Evolutionary conservation across 2,888 invertebrate species (phyloP).

Genomic region (Portevinia maculata): DNA sequence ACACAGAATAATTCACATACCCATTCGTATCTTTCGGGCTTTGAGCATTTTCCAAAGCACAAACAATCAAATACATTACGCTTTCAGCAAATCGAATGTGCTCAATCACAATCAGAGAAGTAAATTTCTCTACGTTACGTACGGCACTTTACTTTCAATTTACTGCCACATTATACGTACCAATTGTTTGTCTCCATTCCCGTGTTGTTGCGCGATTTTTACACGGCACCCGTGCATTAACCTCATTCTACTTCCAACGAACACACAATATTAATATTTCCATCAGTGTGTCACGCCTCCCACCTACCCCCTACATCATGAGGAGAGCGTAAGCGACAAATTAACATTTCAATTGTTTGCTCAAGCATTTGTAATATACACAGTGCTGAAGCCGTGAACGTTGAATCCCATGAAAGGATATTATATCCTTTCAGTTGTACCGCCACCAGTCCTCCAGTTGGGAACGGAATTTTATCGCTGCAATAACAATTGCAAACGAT

Average conservation of each 20-base stretch:
- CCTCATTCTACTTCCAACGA: constrained; percentile 68
- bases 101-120: constrained; percentile 53
- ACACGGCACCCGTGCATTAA: constrained; percentile 73
- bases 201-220: constrained; percentile 52
- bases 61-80: constrained; percentile 33
- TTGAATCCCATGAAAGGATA: constrained; percentile 56
- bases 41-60: constrained; percentile 19
- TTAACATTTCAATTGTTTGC: constrained; percentile 74
- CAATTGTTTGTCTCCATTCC: constrained; percentile 28
- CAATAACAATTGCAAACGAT: constrained; percentile 79
- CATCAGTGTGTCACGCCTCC: constrained; percentile 32
- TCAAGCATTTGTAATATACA: constrained; percentile 69
- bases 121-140: constrained; percentile 56
- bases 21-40: background rate
- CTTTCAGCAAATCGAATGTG: constrained; percentile 51
- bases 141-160: constrained; percentile 61
- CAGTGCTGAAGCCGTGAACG: constrained; percentile 42
- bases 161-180: constrained; percentile 47
- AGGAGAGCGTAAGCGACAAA: constrained; percentile 39
- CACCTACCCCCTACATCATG: background rate
- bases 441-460: background rate
- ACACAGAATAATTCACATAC: background rate
- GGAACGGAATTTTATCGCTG: constrained; percentile 75
- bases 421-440: constrained; percentile 38
- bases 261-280: constrained; percentile 62